A percentile compares a stretch with the other conserved stretches of the same genome.
Conservation (phyloP, 2,888 invertebrate genomes). For the Blomia tropicalis region DNA sequence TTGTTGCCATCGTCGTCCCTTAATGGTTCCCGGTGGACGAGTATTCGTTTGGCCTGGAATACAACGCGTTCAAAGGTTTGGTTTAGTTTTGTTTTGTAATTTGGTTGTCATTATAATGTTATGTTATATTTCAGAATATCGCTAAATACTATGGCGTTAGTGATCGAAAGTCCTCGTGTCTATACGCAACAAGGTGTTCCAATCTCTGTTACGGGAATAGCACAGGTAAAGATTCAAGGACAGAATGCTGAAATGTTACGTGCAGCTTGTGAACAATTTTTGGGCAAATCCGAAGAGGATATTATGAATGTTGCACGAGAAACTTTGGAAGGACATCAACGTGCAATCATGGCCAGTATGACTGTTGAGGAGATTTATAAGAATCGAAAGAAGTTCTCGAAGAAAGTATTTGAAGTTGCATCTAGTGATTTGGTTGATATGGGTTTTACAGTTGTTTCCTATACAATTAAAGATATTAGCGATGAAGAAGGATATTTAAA, state of each 20-base stretch:
- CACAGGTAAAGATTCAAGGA: constrained; percentile 63
- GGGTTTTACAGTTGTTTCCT: constrained; percentile 89
- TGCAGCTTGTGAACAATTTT: constrained; percentile 82
- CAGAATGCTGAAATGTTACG: constrained; percentile 74
- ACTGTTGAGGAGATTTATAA: constrained; percentile 92
- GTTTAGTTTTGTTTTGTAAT: not conserved
- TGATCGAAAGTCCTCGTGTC: constrained; percentile 85
- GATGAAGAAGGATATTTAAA: constrained; percentile 89
- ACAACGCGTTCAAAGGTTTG: constrained; percentile 41
- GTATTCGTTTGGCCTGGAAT: constrained; percentile 93
- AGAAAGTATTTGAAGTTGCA: constrained; percentile 76
- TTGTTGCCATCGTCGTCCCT: constrained; percentile 85
- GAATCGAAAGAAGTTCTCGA: constrained; percentile 86
- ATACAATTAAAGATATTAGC: constrained; percentile 79
- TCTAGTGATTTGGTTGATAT: constrained; percentile 87
- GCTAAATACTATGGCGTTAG: constrained; percentile 88
- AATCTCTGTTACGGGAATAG: constrained; percentile 90
- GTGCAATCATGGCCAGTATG: constrained; percentile 92
- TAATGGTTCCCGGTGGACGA: constrained; percentile 82
- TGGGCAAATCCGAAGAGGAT: constrained; percentile 69
- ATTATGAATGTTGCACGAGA: constrained; percentile 79
- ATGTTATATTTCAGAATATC: constrained; percentile 51
- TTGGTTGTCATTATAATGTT: not conserved
- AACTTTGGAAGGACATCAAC: constrained; percentile 79
- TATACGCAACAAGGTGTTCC: constrained; percentile 93